phyloP scores from a whole-genome alignment of 2,888 invertebrate genomes.

The Diaprepes abbreviatus region DNA sequence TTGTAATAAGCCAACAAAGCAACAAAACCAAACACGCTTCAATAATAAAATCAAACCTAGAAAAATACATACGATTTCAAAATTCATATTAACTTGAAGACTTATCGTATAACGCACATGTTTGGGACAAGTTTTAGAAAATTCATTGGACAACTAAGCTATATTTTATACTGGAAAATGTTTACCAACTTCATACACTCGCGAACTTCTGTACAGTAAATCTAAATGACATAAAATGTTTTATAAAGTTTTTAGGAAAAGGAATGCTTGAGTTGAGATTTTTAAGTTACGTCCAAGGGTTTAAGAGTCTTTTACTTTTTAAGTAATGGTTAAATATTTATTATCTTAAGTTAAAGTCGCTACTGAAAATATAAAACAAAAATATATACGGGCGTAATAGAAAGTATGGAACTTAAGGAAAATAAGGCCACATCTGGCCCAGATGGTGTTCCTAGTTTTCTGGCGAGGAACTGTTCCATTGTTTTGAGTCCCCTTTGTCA shows the following conservation, averaged over 20 bases:
- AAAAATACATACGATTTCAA: constrained; percentile 7
- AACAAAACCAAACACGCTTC: too few relatives aligned
- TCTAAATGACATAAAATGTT: constrained; percentile 43
- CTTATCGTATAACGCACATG: constrained; percentile 31
- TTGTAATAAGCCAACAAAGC: too few relatives aligned
- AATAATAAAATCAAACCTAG: neutral
- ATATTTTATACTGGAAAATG: constrained; percentile 42
- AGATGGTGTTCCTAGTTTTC: too few relatives aligned
- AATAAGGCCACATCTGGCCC: too few relatives aligned
- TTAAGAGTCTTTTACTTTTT: neutral
- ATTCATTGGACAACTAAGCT: constrained; percentile 32
- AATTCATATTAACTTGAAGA: constrained; percentile 18
- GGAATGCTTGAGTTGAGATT: constrained; percentile 16
- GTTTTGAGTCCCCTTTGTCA: too few relatives aligned
- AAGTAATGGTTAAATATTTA: neutral
- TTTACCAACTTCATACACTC: constrained; percentile 40
- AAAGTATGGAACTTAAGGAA: too few relatives aligned
- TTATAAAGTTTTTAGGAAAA: constrained; percentile 23
- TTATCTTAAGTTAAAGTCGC: too few relatives aligned
- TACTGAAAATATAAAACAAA: too few relatives aligned
- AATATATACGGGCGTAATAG: too few relatives aligned
- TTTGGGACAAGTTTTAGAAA: constrained; percentile 34
- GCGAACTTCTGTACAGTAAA: constrained; percentile 35
- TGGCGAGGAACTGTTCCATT: too few relatives aligned
- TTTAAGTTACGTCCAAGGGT: neutral